Evolutionary conservation across 2,113 vertebrate genomes (phyloP).

Genomic region (Rhynchomys soricoides): DNA sequence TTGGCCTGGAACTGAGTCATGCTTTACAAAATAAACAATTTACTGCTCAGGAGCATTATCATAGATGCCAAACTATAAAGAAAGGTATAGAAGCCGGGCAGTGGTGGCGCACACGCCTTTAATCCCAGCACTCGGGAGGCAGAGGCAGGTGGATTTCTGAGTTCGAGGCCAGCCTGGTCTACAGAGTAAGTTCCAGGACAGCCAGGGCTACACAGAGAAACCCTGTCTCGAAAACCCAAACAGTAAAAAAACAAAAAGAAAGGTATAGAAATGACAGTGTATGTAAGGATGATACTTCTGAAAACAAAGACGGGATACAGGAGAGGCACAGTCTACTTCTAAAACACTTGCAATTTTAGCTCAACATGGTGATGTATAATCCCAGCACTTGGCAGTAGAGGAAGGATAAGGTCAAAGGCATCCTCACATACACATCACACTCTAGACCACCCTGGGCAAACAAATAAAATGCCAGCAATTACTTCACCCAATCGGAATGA

Average conservation of each 20-base stretch:
- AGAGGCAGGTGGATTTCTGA: no score
- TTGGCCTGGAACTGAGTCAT: neutral
- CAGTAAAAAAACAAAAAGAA: no score
- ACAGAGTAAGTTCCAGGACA: no score
- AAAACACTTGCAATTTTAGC: neutral
- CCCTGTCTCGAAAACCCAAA: no score
- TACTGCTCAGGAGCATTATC: neutral
- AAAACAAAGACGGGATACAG: neutral
- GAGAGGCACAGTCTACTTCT: neutral
- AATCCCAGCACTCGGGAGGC: no score
- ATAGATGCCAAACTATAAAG: neutral
- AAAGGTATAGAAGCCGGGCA: neutral
- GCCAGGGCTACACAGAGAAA: no score
- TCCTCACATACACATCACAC: neutral
- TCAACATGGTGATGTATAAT: neutral
- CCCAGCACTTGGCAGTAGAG: neutral
- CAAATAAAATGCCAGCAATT: neutral
- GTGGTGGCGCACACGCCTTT: no score
- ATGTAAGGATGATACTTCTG: neutral
- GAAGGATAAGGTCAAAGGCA: neutral
- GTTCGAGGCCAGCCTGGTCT: no score
- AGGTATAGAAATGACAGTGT: neutral
- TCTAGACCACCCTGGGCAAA: neutral
- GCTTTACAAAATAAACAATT: slow-evolving; percentile 8
- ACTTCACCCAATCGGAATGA: neutral